phyloP scores from a whole-genome alignment of 1,140 invertebrate genomes.

The Polyergus mexicanus region DNA sequence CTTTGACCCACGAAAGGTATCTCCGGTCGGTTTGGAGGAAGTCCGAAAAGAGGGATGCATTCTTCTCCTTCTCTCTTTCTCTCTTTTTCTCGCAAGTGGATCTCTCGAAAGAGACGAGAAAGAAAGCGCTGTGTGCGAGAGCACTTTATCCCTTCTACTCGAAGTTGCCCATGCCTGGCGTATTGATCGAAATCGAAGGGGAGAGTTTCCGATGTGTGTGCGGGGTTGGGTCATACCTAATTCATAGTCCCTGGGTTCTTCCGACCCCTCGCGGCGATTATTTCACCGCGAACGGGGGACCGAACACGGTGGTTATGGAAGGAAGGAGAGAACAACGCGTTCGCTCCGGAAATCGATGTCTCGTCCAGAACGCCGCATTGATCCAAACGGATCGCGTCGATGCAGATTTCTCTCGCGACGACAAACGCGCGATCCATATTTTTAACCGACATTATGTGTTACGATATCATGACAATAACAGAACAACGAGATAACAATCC shows the following conservation, averaged over 20 bases:
- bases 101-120: conserved; percentile 56
- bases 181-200: conserved; percentile 82
- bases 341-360: conserved; percentile 39
- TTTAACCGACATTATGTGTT: neutral
- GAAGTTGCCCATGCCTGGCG: conserved; percentile 63
- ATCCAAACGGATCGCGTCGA: conserved; percentile 41
- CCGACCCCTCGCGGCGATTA: conserved; percentile 74
- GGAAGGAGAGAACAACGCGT: neutral
- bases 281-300: conserved; percentile 64
- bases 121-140: conserved; percentile 59
- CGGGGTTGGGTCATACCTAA: conserved; percentile 78
- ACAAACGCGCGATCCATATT: conserved; percentile 15
- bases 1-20: conserved; percentile 58
- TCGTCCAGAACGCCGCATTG: neutral
- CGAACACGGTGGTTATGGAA: conserved; percentile 44
- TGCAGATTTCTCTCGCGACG: conserved; percentile 19
- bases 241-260: conserved; percentile 78
- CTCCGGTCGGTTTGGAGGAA: conserved; percentile 21
- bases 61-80: too few species aligned
- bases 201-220: conserved; percentile 71
- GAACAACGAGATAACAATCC: conserved; percentile 36
- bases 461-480: neutral
- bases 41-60: conserved; percentile 30
- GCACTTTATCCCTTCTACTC: conserved; percentile 65
- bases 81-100: conserved; percentile 28